These are phyloP conservation scores for Silurus asotus DNA, from an alignment of 2,113 vertebrate species.

Conservation along the genomic window DNA sequence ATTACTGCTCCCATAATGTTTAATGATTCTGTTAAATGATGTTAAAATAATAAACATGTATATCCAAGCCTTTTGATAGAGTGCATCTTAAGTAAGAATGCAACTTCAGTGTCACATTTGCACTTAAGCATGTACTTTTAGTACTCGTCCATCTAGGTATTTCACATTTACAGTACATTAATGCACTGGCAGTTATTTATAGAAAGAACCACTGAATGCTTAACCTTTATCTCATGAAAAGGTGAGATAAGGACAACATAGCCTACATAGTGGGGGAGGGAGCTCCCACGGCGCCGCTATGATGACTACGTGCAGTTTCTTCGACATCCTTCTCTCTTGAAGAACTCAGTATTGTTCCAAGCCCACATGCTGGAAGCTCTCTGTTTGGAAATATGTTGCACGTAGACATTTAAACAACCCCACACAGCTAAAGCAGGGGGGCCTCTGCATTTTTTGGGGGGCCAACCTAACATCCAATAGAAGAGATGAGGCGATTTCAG, in stretches of 20 bases:
- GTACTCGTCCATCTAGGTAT: background rate
- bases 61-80: background rate
- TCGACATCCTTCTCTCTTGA: slow-evolving; percentile 56
- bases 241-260: slow-evolving; percentile 18
- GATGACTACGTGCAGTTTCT: slow-evolving; percentile 73
- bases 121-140: background rate
- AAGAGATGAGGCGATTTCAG: slow-evolving; percentile 65
- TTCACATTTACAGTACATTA: slow-evolving; percentile 2
- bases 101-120: background rate
- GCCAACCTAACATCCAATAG: slow-evolving; percentile 47
- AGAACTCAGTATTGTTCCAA: slow-evolving; percentile 65
- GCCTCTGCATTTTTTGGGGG: slow-evolving; percentile 20
- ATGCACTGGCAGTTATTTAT: slow-evolving; percentile 36
- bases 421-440: slow-evolving; percentile 57
- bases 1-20: background rate
- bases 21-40: background rate
- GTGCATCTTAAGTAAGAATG: background rate
- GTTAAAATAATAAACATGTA: background rate
- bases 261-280: slow-evolving; percentile 44
- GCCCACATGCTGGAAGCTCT: slow-evolving; percentile 71
- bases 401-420: slow-evolving; percentile 47
- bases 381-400: slow-evolving; percentile 56
- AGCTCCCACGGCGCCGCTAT: slow-evolving; percentile 56
- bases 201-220: slow-evolving; percentile 26
- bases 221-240: slow-evolving; percentile 9